Evolutionary conservation across 2,797 vertebrate genomes (phyloP).

Genomic region (Odontamblyopus lacepedii): DNA sequence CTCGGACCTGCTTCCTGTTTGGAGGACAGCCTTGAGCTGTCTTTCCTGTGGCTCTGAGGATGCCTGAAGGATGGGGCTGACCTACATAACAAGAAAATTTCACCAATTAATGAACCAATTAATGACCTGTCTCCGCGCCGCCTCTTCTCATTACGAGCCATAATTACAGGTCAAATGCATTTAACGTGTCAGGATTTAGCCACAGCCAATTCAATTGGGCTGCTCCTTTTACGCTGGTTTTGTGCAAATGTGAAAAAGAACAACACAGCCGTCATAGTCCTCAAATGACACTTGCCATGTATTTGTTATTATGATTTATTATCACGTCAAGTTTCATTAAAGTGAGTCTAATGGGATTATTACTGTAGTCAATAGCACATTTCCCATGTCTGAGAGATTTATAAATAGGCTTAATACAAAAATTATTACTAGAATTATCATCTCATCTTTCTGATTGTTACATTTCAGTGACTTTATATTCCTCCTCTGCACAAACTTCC

Average conservation of each 20-base stretch:
- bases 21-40: constrained; percentile 62
- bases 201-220: constrained; percentile 50
- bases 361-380: constrained; percentile 6
- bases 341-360: constrained; percentile 16
- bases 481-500: not conserved
- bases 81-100: constrained; percentile 57
- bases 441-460: not conserved
- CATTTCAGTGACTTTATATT: not conserved
- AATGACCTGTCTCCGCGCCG: constrained; percentile 61
- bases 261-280: constrained; percentile 22
- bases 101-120: constrained; percentile 66
- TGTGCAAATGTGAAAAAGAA: constrained; percentile 42
- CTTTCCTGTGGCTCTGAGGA: constrained; percentile 70
- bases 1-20: constrained; percentile 76
- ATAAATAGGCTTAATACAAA: not conserved
- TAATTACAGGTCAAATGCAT: constrained; percentile 71
- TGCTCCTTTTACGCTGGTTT: constrained; percentile 34
- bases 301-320: constrained; percentile 22
- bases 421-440: not conserved
- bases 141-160: constrained; percentile 58
- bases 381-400: constrained; percentile 9
- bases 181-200: constrained; percentile 48
- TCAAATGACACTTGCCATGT: constrained; percentile 12
- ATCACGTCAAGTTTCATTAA: constrained; percentile 37
- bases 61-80: constrained; percentile 33